Conservation (phyloP, 2,888 invertebrate species). For the Scelioninae gen. 1 region DNA sequence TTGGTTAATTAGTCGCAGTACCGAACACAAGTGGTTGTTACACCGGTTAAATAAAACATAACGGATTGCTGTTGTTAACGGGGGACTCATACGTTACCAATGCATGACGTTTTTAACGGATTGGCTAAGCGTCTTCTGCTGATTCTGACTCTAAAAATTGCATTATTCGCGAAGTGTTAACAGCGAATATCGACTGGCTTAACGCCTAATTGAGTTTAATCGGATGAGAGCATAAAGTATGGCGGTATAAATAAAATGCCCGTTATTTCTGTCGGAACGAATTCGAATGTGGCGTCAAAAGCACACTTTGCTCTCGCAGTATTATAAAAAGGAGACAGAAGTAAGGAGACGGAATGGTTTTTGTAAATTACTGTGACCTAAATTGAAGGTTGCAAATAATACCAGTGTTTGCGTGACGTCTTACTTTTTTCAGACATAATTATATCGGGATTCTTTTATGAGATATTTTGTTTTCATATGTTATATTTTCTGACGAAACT, state of each 20-base stretch:
- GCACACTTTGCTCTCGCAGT: background rate
- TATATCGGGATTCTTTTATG: no score
- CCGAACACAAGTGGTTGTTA: background rate
- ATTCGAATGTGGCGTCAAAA: conserved; percentile 16
- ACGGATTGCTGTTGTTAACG: background rate
- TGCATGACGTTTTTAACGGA: background rate
- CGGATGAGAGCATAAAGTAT: conserved; percentile 12
- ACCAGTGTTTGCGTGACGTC: no score
- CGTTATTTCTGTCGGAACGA: conserved; percentile 25
- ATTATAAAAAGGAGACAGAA: conserved; percentile 13
- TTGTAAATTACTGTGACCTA: conserved; percentile 5
- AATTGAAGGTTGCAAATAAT: no score
- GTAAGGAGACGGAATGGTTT: conserved; percentile 14
- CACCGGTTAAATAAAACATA: conserved; percentile 3
- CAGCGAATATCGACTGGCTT: conserved; percentile 4
- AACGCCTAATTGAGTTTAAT: conserved; percentile 35
- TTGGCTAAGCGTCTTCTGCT: background rate
- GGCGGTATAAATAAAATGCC: conserved; percentile 27
- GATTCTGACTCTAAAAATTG: background rate
- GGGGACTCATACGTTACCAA: no score
- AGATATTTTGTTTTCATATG: no score
- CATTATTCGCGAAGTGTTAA: conserved; percentile 8
- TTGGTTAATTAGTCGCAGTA: background rate
- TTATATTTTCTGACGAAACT: no score
- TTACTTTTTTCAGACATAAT: no score